phyloP scores from a whole-genome alignment of 2,113 vertebrate species.

The Lontra canadensis region DNA sequence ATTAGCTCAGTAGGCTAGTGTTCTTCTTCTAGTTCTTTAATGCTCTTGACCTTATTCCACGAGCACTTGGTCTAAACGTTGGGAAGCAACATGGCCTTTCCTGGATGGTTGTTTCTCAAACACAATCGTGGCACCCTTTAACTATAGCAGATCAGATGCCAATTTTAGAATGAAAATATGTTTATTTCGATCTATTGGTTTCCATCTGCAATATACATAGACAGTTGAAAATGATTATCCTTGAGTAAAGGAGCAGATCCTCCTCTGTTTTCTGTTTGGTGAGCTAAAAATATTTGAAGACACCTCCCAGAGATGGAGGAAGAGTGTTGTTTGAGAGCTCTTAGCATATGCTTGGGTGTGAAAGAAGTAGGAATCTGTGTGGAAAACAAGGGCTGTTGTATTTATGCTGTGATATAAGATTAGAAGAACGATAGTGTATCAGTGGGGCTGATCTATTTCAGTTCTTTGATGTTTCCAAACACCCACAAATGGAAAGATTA shows the following conservation, averaged over 20 bases:
- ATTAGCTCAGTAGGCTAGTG: not conserved
- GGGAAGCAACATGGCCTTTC: constrained; percentile 46
- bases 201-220: constrained; percentile 80
- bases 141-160: constrained; percentile 72
- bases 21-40: not conserved
- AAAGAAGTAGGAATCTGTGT: constrained; percentile 76
- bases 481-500: not conserved
- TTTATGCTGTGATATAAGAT: constrained; percentile 43
- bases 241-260: constrained; percentile 66
- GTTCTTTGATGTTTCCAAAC: constrained; percentile 44
- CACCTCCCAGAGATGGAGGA: constrained; percentile 62
- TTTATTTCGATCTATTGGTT: constrained; percentile 78
- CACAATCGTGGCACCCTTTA: constrained; percentile 72
- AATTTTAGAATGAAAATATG: constrained; percentile 84
- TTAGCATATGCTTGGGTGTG: constrained; percentile 78
- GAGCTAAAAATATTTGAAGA: constrained; percentile 72
- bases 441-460: not conserved
- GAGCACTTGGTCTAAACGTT: not conserved
- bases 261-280: constrained; percentile 61
- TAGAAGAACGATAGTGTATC: not conserved
- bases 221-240: constrained; percentile 77
- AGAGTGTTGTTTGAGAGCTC: constrained; percentile 69
- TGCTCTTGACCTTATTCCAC: not conserved
- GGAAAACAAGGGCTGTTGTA: constrained; percentile 79
- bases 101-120: constrained; percentile 58